These are phyloP conservation scores for Prolemur simus DNA, from an alignment of 2,113 vertebrate genomes.

Conservation along the genomic window DNA sequence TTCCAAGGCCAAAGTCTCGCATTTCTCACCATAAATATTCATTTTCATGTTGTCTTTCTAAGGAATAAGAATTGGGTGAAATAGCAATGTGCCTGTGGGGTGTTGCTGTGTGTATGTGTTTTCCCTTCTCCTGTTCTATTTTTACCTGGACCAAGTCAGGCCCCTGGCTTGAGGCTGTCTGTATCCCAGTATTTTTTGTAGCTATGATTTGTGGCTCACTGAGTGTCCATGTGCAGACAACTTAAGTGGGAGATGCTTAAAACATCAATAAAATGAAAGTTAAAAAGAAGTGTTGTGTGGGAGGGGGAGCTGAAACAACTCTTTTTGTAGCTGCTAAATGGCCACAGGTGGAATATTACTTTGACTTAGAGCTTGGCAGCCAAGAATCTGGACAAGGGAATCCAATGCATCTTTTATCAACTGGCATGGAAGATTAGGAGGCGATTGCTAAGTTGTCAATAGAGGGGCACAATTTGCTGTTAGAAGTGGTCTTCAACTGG, in stretches of 20 bases:
- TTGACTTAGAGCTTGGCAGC: constrained; percentile 55
- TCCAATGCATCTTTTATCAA: constrained; percentile 74
- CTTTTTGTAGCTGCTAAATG: constrained; percentile 52
- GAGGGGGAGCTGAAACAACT: not conserved
- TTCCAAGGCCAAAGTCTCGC: constrained; percentile 48
- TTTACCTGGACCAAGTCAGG: constrained; percentile 15
- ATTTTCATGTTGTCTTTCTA: constrained; percentile 56
- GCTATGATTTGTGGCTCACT: constrained; percentile 27
- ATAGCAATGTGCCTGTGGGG: not conserved
- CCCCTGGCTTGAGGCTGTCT: constrained; percentile 25
- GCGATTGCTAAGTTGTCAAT: constrained; percentile 71
- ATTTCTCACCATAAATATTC: constrained; percentile 70
- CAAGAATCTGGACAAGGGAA: constrained; percentile 53
- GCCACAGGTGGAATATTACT: constrained; percentile 68
- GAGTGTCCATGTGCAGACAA: constrained; percentile 9
- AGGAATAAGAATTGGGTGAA: constrained; percentile 51
- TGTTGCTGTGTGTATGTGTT: no score
- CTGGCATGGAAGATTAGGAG: not conserved
- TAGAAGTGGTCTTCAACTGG: constrained; percentile 72
- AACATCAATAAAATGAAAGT: constrained; percentile 46
- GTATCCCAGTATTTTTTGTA: not conserved
- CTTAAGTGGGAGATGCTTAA: constrained; percentile 64
- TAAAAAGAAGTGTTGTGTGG: constrained; percentile 25
- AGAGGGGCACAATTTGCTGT: constrained; percentile 25
- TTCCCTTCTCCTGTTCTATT: not conserved